Evolutionary conservation across 2,888 invertebrate genomes (phyloP).

Genomic region (Agonopterix subpropinquella): DNA sequence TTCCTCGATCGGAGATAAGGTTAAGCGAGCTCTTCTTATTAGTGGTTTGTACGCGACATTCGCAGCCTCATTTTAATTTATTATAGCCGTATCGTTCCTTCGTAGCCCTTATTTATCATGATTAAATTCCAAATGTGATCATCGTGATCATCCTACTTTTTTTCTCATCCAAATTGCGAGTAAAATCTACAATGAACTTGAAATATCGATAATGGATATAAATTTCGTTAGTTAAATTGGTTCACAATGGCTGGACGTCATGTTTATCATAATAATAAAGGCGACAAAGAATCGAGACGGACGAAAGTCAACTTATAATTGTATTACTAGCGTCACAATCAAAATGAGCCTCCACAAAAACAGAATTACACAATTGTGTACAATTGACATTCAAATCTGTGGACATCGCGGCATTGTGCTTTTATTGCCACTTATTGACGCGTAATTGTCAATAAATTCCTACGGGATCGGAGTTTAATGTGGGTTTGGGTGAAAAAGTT

Average conservation of each 20-base stretch:
- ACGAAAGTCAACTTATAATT: conserved; percentile 67
- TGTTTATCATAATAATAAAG: conserved; percentile 66
- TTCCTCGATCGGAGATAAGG: conserved; percentile 73
- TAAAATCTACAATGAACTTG: conserved; percentile 5
- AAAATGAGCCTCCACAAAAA: conserved; percentile 70
- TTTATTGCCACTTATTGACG: conserved; percentile 74
- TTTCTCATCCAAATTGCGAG: conserved; percentile 1
- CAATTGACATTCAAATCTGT: conserved; percentile 75
- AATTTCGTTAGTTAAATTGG: conserved; percentile 44
- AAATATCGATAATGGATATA: conserved; percentile 49
- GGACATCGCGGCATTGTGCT: conserved; percentile 70
- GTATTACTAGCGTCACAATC: conserved; percentile 64
- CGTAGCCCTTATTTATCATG: conserved; percentile 15
- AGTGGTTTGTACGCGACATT: conserved; percentile 63
- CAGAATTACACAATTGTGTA: conserved; percentile 72
- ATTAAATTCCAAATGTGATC: conserved; percentile 21
- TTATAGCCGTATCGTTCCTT: conserved; percentile 29
- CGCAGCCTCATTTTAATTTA: conserved; percentile 53
- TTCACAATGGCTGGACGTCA: conserved; percentile 51
- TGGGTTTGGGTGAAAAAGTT: conserved; percentile 75
- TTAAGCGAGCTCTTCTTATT: conserved; percentile 71
- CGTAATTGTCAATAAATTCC: conserved; percentile 76
- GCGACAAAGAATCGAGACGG: conserved; percentile 53
- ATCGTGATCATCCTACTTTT: conserved; percentile 10
- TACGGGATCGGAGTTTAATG: conserved; percentile 73